Base-by-base conservation (phyloP, 2,888 invertebrate species). In the Chaitophorus viminalis region DNA sequence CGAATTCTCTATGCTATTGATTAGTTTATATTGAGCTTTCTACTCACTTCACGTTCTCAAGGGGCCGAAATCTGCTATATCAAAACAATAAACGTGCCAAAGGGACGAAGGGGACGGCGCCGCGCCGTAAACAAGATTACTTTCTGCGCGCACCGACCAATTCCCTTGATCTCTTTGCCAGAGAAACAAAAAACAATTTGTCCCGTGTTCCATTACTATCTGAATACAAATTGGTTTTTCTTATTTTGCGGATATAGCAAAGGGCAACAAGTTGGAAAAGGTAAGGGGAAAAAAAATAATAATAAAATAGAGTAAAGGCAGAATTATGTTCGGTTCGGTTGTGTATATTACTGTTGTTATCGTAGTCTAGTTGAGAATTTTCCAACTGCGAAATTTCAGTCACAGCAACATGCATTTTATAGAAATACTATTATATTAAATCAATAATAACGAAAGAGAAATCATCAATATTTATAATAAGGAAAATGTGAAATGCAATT, bases 161-260 rank as follows among this genome's bases (percentile, higher is more conserved):
- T 78, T 86, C 85, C 78, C 85, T 86, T 78, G 85, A 86, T 86
- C 77, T 78, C 85, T 77, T 29, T 78, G 77, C 78, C 70, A 21
- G 65, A 83, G 39, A 29, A 76, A 83, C 21, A 76, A 77, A 85
- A 86, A 78, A 86, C 77, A 86, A 86, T 86, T 78, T 78, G 70
- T 78, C 70, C 77, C 85, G 68, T 54, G 77, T 86, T 86, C 78
- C 78, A 86, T 84, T 84, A 65, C 76, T 31, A 84, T 86, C 78
- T 86, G 85, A 86, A 86, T 86, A 78, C 70, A 86, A 86, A 86
- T 86, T 78, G 85, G 77, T 70, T 86, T 78, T 78, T 46, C 65
- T 68, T 68, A 14, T 85, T 85, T 85, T 77, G 77, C 46, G 46
- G 65, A 31, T 36, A 70, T 2, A 70, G 4, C 46, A 3, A 11